A percentile compares a stretch with the other conserved stretches of the same genome.
Evolutionary conservation across 2,888 invertebrate species (phyloP).

Genomic region (Torymus aiolomorphi): DNA sequence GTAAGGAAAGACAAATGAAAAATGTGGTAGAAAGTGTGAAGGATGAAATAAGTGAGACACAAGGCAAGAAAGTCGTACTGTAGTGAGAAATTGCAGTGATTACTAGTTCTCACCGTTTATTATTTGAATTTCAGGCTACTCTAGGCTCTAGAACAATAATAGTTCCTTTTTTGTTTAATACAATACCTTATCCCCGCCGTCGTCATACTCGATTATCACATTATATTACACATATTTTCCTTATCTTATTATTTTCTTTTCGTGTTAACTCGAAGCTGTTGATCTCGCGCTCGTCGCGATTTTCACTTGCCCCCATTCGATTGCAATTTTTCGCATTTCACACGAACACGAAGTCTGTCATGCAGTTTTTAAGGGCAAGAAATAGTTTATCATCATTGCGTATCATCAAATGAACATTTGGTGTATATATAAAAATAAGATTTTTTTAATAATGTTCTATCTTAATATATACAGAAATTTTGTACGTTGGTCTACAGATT

Average conservation of each 20-base stretch:
- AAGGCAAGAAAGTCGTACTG: constrained; percentile 28
- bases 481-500: background rate
- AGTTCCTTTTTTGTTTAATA: constrained; percentile 62
- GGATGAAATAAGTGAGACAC: constrained; percentile 35
- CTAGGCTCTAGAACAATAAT: constrained; percentile 72
- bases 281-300: constrained; percentile 47
- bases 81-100: constrained; percentile 64
- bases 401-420: background rate
- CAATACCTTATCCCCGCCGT: constrained; percentile 68
- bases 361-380: constrained; percentile 23
- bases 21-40: constrained; percentile 13
- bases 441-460: background rate
- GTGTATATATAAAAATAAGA: constrained; percentile 5
- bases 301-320: constrained; percentile 37
- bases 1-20: background rate
- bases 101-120: constrained; percentile 69
- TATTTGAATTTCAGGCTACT: constrained; percentile 68
- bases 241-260: constrained; percentile 52
- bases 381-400: constrained; percentile 13
- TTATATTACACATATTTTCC: constrained; percentile 59
- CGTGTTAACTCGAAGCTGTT: constrained; percentile 33
- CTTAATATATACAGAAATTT: background rate
- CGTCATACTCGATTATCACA: constrained; percentile 64
- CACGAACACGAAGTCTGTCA: constrained; percentile 24
- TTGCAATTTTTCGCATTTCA: constrained; percentile 36